These are phyloP conservation scores for Aythya baeri DNA, from an alignment of 2,113 vertebrate genomes.

Conservation along the genomic window DNA sequence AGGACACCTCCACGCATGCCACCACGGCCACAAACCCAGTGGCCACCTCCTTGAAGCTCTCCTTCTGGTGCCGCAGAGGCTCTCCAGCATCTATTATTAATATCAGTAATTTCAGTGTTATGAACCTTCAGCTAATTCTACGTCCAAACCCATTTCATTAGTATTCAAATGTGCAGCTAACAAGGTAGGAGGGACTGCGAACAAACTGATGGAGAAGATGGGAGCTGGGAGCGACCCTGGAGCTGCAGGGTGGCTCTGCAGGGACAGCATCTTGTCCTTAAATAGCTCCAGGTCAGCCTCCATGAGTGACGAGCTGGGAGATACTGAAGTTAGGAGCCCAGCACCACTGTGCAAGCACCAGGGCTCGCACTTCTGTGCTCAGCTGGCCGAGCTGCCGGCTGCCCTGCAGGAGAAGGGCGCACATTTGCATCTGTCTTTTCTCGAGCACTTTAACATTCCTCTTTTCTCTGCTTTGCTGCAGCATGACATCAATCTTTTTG, in stretches of 20 bases:
- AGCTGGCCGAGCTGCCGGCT: not conserved
- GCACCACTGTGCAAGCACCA: not conserved
- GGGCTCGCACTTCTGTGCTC: not conserved
- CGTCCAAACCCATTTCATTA: rapidly evolving
- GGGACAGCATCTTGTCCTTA: not conserved
- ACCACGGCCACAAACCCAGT: too few species aligned
- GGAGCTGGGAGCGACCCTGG: not conserved
- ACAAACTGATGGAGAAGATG: rapidly evolving
- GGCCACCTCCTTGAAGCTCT: not conserved
- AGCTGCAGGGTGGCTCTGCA: not conserved
- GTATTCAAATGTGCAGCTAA: rapidly evolving
- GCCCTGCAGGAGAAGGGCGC: not conserved
- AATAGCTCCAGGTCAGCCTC: not conserved
- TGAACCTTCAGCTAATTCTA: not conserved
- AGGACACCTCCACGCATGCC: too few species aligned
- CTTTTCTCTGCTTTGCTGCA: not conserved
- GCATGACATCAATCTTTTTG: not conserved
- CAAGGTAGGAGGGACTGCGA: not conserved
- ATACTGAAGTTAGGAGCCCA: not conserved
- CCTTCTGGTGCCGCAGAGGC: not conserved
- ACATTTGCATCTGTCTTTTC: not conserved
- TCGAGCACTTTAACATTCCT: not conserved
- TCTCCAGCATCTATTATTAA: not conserved
- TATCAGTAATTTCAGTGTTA: not conserved
- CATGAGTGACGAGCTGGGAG: not conserved